A percentile compares a stretch with the other conserved stretches of the same genome.
phyloP scores from a whole-genome alignment of 2,888 invertebrate species.

The Amaurobius ferox region DNA sequence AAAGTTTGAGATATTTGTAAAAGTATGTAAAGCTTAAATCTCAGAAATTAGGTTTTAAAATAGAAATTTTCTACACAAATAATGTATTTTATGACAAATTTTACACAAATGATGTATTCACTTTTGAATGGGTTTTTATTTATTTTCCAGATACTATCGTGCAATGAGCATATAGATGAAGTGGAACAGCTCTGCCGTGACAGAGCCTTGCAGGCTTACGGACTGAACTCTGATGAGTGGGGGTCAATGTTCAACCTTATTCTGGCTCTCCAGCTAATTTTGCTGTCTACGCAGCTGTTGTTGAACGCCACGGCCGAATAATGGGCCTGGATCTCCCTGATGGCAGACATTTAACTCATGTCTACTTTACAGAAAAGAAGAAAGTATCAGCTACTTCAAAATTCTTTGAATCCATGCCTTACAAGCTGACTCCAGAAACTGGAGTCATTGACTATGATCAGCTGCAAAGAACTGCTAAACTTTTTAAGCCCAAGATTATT shows the following conservation, averaged over 20 bases:
- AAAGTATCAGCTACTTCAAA: conserved; percentile 82
- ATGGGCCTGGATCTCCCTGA: conserved; percentile 82
- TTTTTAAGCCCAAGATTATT: conserved; percentile 81
- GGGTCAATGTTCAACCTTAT: conserved; percentile 81
- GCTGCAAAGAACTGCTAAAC: conserved; percentile 79
- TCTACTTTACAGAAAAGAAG: conserved; percentile 81
- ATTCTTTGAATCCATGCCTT: conserved; percentile 82
- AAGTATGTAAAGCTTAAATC: too few relatives aligned
- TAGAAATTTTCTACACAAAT: too few relatives aligned
- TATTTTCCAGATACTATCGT: conserved; percentile 81
- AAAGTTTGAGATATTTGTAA: too few relatives aligned
- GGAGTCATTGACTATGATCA: conserved; percentile 81
- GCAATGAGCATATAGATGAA: conserved; percentile 81
- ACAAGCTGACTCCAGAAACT: conserved; percentile 80
- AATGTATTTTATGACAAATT: too few relatives aligned
- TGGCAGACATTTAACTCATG: conserved; percentile 80
- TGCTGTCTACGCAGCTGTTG: conserved; percentile 81
- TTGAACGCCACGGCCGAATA: conserved; percentile 81
- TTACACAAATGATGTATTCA: too few relatives aligned
- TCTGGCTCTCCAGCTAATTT: conserved; percentile 82
- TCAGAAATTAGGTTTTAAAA: too few relatives aligned
- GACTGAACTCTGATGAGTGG: conserved; percentile 80
- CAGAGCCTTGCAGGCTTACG: conserved; percentile 80
- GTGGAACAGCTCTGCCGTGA: conserved; percentile 81
- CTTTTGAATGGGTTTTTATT: too few relatives aligned